These are phyloP conservation scores for Emydura subglobosa DNA, from an alignment of 2,113 vertebrate genomes.

Conservation along the genomic window DNA sequence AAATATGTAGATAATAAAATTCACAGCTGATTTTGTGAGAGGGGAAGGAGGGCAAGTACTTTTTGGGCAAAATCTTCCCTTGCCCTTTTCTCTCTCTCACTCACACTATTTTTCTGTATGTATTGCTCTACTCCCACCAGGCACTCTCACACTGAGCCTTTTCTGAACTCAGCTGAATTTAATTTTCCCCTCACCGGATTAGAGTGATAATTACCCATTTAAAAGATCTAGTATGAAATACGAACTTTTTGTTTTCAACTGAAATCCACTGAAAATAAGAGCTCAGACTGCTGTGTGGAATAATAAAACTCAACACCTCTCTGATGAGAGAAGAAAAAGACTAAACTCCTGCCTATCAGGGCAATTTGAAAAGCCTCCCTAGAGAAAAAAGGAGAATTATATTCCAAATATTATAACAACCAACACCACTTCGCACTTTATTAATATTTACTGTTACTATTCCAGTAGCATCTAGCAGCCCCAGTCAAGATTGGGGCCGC, in stretches of 20 bases:
- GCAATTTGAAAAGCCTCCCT: not conserved
- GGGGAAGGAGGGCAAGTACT: not conserved
- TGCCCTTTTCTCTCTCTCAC: not conserved
- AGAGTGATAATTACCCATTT: not conserved
- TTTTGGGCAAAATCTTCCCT: not conserved
- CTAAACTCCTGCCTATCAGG: not conserved
- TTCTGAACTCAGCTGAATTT: not conserved
- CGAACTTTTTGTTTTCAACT: not conserved
- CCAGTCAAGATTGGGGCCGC: not conserved
- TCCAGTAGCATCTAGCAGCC: not conserved
- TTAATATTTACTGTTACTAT: not conserved
- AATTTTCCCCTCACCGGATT: not conserved
- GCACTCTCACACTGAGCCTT: not conserved
- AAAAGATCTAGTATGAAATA: constrained; percentile 18
- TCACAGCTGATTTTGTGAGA: not conserved
- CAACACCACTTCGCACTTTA: not conserved
- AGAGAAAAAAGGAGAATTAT: not conserved
- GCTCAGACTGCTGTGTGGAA: not conserved
- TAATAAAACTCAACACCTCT: constrained; percentile 26
- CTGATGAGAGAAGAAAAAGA: not conserved
- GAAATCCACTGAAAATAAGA: not conserved
- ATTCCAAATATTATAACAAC: not conserved
- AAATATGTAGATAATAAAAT: not conserved
- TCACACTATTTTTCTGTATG: not conserved
- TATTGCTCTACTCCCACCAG: not conserved